These are phyloP conservation scores for Colletes latitarsis DNA, from an alignment of 1,140 invertebrate genomes.

Conservation along the genomic window DNA sequence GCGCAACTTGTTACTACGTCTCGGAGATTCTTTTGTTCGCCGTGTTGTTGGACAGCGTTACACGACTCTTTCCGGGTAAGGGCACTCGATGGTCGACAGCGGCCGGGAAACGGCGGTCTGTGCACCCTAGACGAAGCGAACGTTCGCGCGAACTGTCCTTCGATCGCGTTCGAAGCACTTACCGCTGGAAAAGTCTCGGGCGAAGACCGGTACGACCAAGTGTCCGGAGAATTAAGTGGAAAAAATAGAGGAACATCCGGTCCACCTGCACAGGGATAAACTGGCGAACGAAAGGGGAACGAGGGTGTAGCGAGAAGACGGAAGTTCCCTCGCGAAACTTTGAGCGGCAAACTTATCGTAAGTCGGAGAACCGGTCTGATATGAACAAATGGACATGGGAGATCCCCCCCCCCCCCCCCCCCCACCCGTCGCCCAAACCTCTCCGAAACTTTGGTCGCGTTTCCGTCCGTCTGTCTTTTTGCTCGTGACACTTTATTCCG, in stretches of 20 bases:
- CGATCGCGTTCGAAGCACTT: constrained; percentile 16
- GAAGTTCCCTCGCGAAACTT: constrained; percentile 24
- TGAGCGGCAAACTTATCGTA: constrained; percentile 17
- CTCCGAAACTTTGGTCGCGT: constrained; percentile 26
- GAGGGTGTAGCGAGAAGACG: background rate
- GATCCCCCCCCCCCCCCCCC: background rate
- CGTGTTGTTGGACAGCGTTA: background rate
- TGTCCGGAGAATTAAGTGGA: constrained; percentile 24
- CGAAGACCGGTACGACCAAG: constrained; percentile 3
- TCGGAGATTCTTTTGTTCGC: constrained; percentile 1
- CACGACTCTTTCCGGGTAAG: background rate
- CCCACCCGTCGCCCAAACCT: background rate
- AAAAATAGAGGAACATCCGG: constrained; percentile 2
- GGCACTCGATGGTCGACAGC: background rate
- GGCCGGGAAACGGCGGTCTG: background rate
- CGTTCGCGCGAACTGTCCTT: background rate
- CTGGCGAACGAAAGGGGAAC: background rate
- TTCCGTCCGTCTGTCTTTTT: background rate
- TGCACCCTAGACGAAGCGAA: background rate
- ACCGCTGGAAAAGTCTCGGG: background rate
- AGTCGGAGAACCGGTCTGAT: constrained; percentile 7
- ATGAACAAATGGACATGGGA: constrained; percentile 38
- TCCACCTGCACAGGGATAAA: constrained; percentile 15
- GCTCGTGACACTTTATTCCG: constrained; percentile 2
- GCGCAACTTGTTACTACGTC: constrained; percentile 2